Percentiles rank a stretch among this genome's conserved stretches.
Evolutionary conservation across 35 echinoderm and acorn worm genomes (phyloP).

Genomic region (Heliocidaris tuberculata): DNA sequence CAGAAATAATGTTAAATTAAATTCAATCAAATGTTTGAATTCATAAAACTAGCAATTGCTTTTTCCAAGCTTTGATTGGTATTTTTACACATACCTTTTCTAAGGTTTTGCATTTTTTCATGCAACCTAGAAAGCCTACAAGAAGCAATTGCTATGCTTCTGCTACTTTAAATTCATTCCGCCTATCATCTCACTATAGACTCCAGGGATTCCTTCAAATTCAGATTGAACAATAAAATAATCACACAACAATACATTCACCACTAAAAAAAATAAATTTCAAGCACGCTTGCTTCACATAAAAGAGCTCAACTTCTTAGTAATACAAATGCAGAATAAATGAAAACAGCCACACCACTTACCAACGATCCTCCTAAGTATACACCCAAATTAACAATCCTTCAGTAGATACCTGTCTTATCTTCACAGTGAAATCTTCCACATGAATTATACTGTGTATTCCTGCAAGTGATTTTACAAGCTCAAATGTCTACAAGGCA

Average conservation of each 20-base stretch:
- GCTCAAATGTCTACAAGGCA: background rate
- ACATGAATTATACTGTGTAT: background rate
- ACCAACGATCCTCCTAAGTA: background rate
- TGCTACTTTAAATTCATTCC: background rate
- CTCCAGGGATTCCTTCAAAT: background rate
- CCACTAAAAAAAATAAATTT: background rate
- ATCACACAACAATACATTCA: background rate
- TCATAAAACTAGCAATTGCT: no score
- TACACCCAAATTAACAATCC: background rate
- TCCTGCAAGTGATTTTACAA: background rate
- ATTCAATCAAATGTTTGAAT: no score
- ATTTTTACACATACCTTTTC: no score
- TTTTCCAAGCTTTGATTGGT: no score
- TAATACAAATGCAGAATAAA: background rate
- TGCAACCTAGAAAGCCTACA: background rate
- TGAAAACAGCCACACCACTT: background rate
- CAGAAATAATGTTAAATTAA: no score
- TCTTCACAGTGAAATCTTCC: background rate
- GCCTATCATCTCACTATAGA: no score
- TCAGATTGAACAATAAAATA: background rate
- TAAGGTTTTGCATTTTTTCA: no score
- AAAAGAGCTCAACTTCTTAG: background rate
- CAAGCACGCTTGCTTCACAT: background rate
- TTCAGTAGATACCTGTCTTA: background rate
- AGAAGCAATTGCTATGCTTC: background rate